Conservation (phyloP, 2,113 vertebrate species). For the Scomber scombrus region DNA sequence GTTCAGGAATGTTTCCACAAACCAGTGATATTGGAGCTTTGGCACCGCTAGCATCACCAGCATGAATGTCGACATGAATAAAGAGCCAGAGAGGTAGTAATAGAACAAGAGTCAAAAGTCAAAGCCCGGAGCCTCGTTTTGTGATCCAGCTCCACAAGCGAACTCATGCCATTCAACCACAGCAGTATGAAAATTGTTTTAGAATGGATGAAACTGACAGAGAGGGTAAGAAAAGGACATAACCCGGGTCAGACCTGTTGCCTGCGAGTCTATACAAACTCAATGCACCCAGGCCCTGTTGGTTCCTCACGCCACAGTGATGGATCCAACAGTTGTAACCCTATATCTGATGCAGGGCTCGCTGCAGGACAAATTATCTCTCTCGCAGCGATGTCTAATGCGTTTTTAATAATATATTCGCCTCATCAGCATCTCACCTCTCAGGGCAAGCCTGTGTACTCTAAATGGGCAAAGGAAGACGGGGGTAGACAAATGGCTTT, state of each 20-base stretch:
- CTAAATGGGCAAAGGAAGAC: constrained; percentile 49
- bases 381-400: constrained; percentile 68
- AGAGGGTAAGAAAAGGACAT: constrained; percentile 1
- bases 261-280: background rate
- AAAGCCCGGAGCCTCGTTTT: constrained; percentile 1
- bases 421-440: constrained; percentile 77
- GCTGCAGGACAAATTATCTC: constrained; percentile 44
- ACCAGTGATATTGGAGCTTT: constrained; percentile 50
- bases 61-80: constrained; percentile 40
- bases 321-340: constrained; percentile 26
- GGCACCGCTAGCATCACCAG: constrained; percentile 14
- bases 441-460: constrained; percentile 49
- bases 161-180: constrained; percentile 12
- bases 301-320: background rate
- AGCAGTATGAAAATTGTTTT: constrained; percentile 27
- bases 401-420: constrained; percentile 80
- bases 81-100: constrained; percentile 35
- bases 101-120: constrained; percentile 29
- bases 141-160: constrained; percentile 5
- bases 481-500: constrained; percentile 69
- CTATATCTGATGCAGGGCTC: constrained; percentile 33
- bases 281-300: background rate
- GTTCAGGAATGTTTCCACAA: constrained; percentile 71
- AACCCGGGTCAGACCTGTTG: constrained; percentile 14
- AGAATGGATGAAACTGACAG: constrained; percentile 24